phyloP scores from a whole-genome alignment of 2,888 invertebrate species.

The Erpobdella octoculata region DNA sequence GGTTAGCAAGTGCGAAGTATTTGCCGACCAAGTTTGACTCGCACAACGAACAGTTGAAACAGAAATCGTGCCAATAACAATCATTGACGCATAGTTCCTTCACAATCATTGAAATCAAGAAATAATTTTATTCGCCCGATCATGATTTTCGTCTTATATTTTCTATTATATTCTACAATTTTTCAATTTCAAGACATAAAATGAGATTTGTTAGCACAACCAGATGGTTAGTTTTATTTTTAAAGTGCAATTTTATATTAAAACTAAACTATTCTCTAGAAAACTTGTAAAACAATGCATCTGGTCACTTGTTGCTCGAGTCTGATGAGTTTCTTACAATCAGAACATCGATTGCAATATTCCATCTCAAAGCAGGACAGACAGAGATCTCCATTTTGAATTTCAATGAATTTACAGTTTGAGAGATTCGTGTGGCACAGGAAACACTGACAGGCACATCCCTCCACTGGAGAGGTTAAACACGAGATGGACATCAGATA shows the following conservation, averaged over 20 bases:
- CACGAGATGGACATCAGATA: no score
- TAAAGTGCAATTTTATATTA: neutral
- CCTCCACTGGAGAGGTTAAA: no score
- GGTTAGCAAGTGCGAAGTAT: constrained; percentile 24
- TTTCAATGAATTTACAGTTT: constrained; percentile 10
- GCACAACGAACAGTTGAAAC: constrained; percentile 27
- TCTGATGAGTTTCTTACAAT: constrained; percentile 24
- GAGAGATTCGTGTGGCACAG: constrained; percentile 20
- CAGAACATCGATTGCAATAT: constrained; percentile 22
- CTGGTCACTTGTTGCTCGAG: constrained; percentile 17
- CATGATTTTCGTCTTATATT: no score
- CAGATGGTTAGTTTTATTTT: no score
- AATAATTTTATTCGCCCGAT: no score
- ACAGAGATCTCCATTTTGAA: constrained; percentile 10
- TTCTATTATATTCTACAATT: neutral
- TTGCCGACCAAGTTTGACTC: constrained; percentile 16
- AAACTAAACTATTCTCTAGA: neutral
- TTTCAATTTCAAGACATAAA: no score
- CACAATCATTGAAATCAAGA: no score
- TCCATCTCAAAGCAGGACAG: constrained; percentile 27
- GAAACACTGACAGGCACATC: no score
- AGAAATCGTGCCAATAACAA: constrained; percentile 27
- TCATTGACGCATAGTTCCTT: constrained; percentile 27
- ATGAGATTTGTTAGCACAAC: no score
- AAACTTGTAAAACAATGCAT: neutral